A percentile compares a stretch with the other conserved stretches of the same genome.
These are phyloP conservation scores for Magallana angulata DNA, from an alignment of 1,140 invertebrate species.

Conservation along the genomic window DNA sequence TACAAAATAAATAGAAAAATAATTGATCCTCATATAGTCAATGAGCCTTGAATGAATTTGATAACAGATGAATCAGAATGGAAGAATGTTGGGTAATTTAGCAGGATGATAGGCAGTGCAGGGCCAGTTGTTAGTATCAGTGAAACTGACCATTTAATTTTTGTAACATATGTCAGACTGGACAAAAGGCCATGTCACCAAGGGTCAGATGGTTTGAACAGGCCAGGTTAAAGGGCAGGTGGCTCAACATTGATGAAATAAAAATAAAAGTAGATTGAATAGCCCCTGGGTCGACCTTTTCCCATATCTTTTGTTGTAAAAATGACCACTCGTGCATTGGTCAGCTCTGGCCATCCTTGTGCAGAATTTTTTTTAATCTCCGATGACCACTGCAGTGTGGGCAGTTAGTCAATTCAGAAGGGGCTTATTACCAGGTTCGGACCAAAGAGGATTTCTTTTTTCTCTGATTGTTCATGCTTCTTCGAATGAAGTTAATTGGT, in stretches of 20 bases:
- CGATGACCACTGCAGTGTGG: conserved; percentile 17
- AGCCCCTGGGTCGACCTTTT: conserved; percentile 36
- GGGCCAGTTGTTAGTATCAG: conserved; percentile 13
- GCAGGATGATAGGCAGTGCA: neutral
- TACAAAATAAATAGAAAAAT: too few relatives aligned
- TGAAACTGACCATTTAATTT: conserved; percentile 45
- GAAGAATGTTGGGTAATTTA: conserved; percentile 30
- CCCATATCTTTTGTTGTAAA: conserved; percentile 24
- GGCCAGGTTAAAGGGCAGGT: conserved; percentile 42
- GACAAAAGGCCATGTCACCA: conserved; percentile 35
- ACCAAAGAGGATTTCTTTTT: neutral
- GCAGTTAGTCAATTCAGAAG: neutral
- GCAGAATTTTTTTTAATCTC: neutral
- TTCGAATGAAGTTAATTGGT: neutral
- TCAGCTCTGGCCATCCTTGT: neutral
- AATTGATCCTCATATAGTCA: too few relatives aligned
- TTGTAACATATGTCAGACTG: conserved; percentile 33
- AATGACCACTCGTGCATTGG: conserved; percentile 41
- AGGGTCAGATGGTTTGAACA: conserved; percentile 39
- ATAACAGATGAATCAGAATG: neutral
- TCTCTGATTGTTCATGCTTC: neutral
- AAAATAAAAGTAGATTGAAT: conserved; percentile 48
- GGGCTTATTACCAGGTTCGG: neutral
- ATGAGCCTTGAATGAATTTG: neutral
- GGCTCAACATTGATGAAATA: conserved; percentile 40